Base-by-base conservation (phyloP, 2,113 vertebrate genomes). In the Trogon melanurus region DNA sequence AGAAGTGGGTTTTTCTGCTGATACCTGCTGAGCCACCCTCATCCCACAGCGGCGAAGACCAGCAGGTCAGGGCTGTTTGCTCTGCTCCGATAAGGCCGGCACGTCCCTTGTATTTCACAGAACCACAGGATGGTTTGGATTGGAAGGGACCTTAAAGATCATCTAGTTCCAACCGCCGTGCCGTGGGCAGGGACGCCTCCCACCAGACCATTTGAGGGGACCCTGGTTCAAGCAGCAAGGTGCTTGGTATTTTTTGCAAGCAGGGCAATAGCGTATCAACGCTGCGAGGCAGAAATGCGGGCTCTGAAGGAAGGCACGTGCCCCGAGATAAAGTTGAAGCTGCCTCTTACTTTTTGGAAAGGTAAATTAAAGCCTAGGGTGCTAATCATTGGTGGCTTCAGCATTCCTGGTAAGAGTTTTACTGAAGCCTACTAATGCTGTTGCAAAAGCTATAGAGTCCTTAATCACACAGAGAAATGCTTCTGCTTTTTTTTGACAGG, bases 51-150 rank as follows among this genome's bases (percentile, higher is more conserved):
- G 25, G 60, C 4, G 25, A 60, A 9, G 21, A 69, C 6, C 18
- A 67, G 67, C 48, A 79, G 36, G 6, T 27, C 41, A 32, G 65
- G 44, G 41, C 20, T 5, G 57, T 1, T 38, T 18, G 21, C 16
- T 36, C n/a, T 58, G 50, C 56, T 85, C 57, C 18, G 41, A 32
- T 38, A 47, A 60, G 38, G 5, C 26, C 57, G 41, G 17, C 0
- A 2, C 0, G 0, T 30, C 30, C n/a, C 47, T 57, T 13, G 6
- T 16, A 1, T n/a, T 41, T 41, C 41, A 41, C 41, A 41, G 41
- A 41, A 41, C 11, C 41, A 41, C 13, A 41, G 41, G 41, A 41
- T 11, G 41, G 41, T 41, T 41, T 41, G 41, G 9, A 41, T 41
- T 41, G 41, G 41, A 41, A 41, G 41, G 41, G 41, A 41, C 41